Base-by-base conservation (phyloP, 2,888 invertebrate genomes). In the Acanthosepion pharaonis region DNA sequence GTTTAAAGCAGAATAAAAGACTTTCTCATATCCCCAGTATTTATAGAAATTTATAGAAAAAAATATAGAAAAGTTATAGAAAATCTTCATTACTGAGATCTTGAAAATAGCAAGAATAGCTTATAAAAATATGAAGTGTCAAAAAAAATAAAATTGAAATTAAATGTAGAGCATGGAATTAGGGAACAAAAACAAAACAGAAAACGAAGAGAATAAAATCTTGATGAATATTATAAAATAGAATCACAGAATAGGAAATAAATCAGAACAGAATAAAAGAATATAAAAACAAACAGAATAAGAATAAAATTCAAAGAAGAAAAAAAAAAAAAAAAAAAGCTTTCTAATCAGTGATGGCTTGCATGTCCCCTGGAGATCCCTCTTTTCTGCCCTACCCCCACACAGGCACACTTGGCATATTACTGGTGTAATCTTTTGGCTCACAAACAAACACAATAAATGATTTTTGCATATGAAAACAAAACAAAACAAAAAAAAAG, bases 341-440 rank as follows among this genome's bases (percentile, higher is more conserved):
- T n/a, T n/a, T n/a, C 33, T 78, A 78, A 78, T 78, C 78, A 78
- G n/a, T n/a, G 78, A n/a, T 78, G 15, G 78, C n/a, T 78, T 78
- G n/a, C n/a, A 78, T 78, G 78, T 78, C 78, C n/a, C n/a, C 78
- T 33, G 18, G 78, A 78, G 33, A 78, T n/a, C n/a, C 78, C 8
- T 33, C 78, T 5, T 18, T n/a, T 33, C n/a, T 78, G 78, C n/a
- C 15, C n/a, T 9, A 78, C 78, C n/a, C 78, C 5, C 33, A 78
- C n/a, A 15, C 78, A 78, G 11, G 9, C n/a, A 78, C n/a, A n/a
- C 78, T 78, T n/a, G 33, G 33, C n/a, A n/a, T 78, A 78, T 78
- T 55, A 55, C 55, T 55, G n/a, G 78, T 78, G 78, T n/a, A 78
- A 78, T 78, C 78, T 78, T 78, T 78, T 33, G 78, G 78, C 78